A percentile compares a stretch with the other conserved stretches of the same genome.
phyloP scores from a whole-genome alignment of 2,797 vertebrate species.

The Coregonus sp. region DNA sequence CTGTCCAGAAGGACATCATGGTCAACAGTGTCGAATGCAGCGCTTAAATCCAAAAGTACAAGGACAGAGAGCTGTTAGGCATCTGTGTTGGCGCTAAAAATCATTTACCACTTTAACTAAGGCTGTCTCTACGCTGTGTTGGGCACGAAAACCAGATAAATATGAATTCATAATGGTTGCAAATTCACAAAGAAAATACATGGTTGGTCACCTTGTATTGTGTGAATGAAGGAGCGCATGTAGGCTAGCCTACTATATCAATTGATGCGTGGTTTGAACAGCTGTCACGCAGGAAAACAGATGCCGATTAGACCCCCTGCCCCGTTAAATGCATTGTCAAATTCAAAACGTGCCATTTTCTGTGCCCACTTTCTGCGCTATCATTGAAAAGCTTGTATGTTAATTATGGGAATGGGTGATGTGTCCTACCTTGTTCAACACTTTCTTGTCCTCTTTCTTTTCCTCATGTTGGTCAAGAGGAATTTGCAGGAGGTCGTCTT shows the following conservation, averaged over 20 bases:
- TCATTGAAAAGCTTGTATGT: background rate
- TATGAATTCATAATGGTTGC: too few relatives aligned
- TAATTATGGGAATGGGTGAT: background rate
- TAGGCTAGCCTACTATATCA: background rate
- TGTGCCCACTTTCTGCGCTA: conserved; percentile 23
- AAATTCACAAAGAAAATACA: background rate
- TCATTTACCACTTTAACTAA: too few relatives aligned
- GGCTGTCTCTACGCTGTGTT: too few relatives aligned
- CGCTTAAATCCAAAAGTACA: too few relatives aligned
- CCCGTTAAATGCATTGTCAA: background rate
- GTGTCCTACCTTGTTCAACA: conserved; percentile 57
- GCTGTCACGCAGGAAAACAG: background rate
- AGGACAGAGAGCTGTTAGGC: too few relatives aligned
- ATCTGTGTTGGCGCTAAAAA: too few relatives aligned
- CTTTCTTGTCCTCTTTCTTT: conserved; percentile 61
- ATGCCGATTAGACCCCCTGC: background rate
- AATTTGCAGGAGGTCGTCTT: conserved; percentile 81
- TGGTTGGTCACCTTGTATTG: background rate
- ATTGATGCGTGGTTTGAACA: background rate
- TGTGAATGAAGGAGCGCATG: background rate
- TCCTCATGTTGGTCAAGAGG: conserved; percentile 70
- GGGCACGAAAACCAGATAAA: too few relatives aligned
- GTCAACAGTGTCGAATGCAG: too few relatives aligned
- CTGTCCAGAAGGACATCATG: too few relatives aligned
- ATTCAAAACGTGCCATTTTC: background rate